phyloP scores from a whole-genome alignment of 1,140 invertebrate genomes.

The Ceratosolen solmsi region DNA sequence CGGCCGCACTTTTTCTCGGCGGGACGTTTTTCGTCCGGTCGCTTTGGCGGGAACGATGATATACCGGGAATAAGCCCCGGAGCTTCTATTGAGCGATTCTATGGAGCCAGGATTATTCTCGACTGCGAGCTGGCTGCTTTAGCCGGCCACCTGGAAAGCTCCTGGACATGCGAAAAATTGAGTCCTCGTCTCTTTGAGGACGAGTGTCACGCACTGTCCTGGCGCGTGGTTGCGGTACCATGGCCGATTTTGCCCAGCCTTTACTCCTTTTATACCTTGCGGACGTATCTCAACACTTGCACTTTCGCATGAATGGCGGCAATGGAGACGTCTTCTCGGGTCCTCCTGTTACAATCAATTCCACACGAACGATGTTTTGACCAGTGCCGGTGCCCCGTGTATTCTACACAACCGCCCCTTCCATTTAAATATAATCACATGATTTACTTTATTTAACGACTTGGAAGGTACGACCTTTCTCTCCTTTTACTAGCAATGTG shows the following conservation, averaged over 20 bases:
- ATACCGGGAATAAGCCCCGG: constrained; percentile 42
- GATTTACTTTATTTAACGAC: not conserved
- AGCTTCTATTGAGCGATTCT: constrained; percentile 2
- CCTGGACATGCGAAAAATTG: constrained; percentile 8
- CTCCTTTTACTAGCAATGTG: not conserved
- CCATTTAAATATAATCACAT: not conserved
- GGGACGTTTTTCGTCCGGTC: not conserved
- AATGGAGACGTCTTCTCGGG: constrained; percentile 31
- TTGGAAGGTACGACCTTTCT: not conserved
- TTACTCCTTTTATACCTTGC: not conserved
- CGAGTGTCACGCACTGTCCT: not conserved
- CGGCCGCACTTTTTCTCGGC: constrained; percentile 19
- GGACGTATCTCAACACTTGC: not conserved
- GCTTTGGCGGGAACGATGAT: constrained; percentile 17
- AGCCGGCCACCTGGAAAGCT: constrained; percentile 40
- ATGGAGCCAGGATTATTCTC: constrained; percentile 32
- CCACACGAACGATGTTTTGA: not conserved
- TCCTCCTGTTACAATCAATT: not conserved
- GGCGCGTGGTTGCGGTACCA: constrained; percentile 1
- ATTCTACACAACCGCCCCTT: not conserved
- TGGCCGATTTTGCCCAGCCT: constrained; percentile 28
- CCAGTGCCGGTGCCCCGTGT: not conserved
- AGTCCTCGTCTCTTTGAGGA: not conserved
- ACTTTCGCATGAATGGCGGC: constrained; percentile 15
- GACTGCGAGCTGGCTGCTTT: constrained; percentile 16